Evolutionary conservation across 2,888 invertebrate species (phyloP).

Genomic region (Oligia fasciuncula): DNA sequence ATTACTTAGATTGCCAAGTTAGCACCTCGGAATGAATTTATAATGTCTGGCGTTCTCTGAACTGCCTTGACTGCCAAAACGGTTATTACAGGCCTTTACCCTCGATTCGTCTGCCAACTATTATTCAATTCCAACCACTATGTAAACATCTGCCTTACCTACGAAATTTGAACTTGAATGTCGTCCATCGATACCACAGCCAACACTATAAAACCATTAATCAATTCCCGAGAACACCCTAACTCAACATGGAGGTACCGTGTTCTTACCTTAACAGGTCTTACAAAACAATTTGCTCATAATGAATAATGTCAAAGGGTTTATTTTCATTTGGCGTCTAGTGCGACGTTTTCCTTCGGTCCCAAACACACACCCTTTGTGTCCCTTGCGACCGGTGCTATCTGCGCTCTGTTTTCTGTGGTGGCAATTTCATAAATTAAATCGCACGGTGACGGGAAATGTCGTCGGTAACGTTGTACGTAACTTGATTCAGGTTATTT

Average conservation of each 20-base stretch:
- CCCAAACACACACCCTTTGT: slow-evolving; percentile 67
- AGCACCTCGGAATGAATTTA: slow-evolving; percentile 42
- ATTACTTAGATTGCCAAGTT: slow-evolving; percentile 35
- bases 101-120: slow-evolving; percentile 45
- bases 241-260: slow-evolving; percentile 36
- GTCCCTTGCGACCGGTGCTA: slow-evolving; percentile 70
- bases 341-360: slow-evolving; percentile 56
- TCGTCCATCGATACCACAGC: slow-evolving; percentile 10
- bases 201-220: slow-evolving; percentile 50
- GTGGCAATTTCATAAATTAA: slow-evolving; percentile 82
- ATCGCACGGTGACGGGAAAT: slow-evolving; percentile 67
- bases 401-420: slow-evolving; percentile 71
- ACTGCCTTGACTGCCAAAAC: slow-evolving; percentile 46
- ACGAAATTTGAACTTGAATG: slow-evolving; percentile 14
- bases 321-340: slow-evolving; percentile 72
- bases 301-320: slow-evolving; percentile 73
- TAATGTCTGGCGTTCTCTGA: slow-evolving; percentile 23
- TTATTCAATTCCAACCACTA: slow-evolving; percentile 17
- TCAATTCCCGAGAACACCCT: slow-evolving; percentile 44
- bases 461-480: slow-evolving; percentile 62
- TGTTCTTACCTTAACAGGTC: slow-evolving; percentile 50
- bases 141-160: slow-evolving; percentile 16
- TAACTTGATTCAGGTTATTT: slow-evolving; percentile 63
- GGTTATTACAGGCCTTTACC: slow-evolving; percentile 32
- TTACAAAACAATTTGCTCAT: slow-evolving; percentile 72